Base-by-base conservation (phyloP, 2,797 vertebrate genomes). In the Artibeus jamaicensis region DNA sequence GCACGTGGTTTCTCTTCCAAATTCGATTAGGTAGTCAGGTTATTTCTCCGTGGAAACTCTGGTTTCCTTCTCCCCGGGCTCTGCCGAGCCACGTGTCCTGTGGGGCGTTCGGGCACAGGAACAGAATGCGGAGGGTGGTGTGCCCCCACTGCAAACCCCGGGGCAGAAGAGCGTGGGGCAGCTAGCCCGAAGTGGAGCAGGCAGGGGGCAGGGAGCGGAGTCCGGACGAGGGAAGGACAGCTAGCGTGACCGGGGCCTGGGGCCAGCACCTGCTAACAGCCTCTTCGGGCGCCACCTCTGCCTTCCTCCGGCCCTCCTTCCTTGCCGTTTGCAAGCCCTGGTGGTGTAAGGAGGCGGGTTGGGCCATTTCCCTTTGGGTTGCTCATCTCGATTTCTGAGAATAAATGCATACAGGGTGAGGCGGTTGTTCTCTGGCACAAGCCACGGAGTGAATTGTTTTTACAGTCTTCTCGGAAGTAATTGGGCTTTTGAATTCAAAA, bases 321-420 rank as follows among this genome's bases (percentile, higher is more conserved):
- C n/a, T 55, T 4, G 4, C 3, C 6, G 29, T 18, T 44, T 21
- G 3, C 42, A 29, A 11, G 19, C 16, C 1, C 19, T 22, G 29
- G 32, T 1, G 2, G 10, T 14, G 1, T 2, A 4, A 26, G 42
- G 8, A 42, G 48, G 9, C 24, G 2, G 24, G 48, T 18, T 0
- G 5, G 21, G 10, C 42, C n/a, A 1, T 46, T 86, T 81, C 44
- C 71, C 57, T 59, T 53, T 48, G 11, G 44, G 14, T 16, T 19
- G 5, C 21, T 89, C 46, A 37, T 74, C 55, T 78, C 68, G 9
- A 4, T 2, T 53, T 95, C 82, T 53, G 68, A 32, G 78, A 88
- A 65, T 53, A 70, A 67, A n/a, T 37, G 1, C 34, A 29, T 39
- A 0, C 15, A 6, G 50, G 2, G 1, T 18, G 6, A 39, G 55